Conservation (phyloP, 1,140 invertebrate species). For the Drosophila pruinosa region DNA sequence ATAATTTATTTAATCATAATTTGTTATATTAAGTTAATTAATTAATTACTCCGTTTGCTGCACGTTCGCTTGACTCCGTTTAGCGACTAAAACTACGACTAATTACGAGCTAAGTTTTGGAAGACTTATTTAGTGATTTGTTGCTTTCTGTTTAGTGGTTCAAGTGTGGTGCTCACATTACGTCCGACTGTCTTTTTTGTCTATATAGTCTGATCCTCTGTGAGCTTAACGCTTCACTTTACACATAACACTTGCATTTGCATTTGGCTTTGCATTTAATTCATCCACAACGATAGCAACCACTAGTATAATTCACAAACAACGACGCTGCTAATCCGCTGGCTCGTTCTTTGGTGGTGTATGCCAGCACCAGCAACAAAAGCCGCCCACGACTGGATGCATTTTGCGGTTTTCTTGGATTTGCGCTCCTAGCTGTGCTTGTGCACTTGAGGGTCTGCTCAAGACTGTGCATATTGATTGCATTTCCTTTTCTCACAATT, state of each 20-base stretch:
- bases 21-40: neutral
- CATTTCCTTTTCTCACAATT: conserved; percentile 23
- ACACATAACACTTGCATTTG: conserved; percentile 27
- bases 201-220: neutral
- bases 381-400: conserved; percentile 7
- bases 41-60: conserved; percentile 43
- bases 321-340: conserved; percentile 47
- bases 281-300: conserved; percentile 41
- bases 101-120: conserved; percentile 68
- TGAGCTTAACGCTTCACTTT: conserved; percentile 21
- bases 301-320: conserved; percentile 48
- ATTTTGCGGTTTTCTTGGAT: conserved; percentile 8
- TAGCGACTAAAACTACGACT: conserved; percentile 35
- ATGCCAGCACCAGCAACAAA: conserved; percentile 26
- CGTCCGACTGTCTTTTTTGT: neutral
- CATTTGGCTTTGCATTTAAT: conserved; percentile 12
- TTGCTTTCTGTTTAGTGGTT: conserved; percentile 59
- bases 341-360: no score
- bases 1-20: neutral
- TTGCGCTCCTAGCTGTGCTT: conserved; percentile 1
- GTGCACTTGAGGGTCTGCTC: conserved; percentile 60
- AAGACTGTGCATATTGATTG: conserved; percentile 23
- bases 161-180: conserved; percentile 37
- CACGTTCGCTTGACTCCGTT: conserved; percentile 36
- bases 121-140: conserved; percentile 82